A percentile compares a stretch with the other conserved stretches of the same genome.
Evolutionary conservation across 2,113 vertebrate genomes (phyloP).

Genomic region (Falco punctatus): DNA sequence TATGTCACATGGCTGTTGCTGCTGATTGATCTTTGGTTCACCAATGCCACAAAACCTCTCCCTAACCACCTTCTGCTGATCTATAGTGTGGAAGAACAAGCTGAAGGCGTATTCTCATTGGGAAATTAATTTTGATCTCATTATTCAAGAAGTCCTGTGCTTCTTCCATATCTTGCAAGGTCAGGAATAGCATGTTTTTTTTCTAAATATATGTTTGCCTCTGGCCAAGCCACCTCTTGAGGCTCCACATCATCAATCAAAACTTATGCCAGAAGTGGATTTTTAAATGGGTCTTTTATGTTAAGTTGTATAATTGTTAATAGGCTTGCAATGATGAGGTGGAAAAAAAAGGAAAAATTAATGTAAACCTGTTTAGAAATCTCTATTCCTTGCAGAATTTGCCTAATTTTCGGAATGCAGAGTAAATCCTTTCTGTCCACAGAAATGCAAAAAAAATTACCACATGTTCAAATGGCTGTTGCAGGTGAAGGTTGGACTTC

Average conservation of each 20-base stretch:
- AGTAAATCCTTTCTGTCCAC: background rate
- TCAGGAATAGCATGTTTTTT: background rate
- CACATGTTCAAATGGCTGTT: background rate
- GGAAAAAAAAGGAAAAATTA: background rate
- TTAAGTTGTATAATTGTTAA: background rate
- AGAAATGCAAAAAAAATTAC: background rate
- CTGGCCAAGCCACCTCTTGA: background rate
- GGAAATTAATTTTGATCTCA: background rate
- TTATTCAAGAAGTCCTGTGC: background rate
- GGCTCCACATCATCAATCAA: background rate
- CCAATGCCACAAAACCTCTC: background rate
- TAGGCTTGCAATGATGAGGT: background rate
- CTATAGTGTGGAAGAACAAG: background rate
- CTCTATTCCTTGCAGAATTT: background rate
- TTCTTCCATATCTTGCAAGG: background rate
- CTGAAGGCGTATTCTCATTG: background rate
- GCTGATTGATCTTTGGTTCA: slow-evolving; percentile 7
- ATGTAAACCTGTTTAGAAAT: background rate
- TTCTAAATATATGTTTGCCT: background rate
- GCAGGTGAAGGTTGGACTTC: background rate
- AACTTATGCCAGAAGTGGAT: background rate
- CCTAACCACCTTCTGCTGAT: background rate
- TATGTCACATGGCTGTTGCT: background rate
- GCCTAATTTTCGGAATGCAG: background rate
- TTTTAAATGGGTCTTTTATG: background rate